These are phyloP conservation scores for Nansenia antarctica DNA, from an alignment of 2,113 vertebrate genomes.

Conservation along the genomic window DNA sequence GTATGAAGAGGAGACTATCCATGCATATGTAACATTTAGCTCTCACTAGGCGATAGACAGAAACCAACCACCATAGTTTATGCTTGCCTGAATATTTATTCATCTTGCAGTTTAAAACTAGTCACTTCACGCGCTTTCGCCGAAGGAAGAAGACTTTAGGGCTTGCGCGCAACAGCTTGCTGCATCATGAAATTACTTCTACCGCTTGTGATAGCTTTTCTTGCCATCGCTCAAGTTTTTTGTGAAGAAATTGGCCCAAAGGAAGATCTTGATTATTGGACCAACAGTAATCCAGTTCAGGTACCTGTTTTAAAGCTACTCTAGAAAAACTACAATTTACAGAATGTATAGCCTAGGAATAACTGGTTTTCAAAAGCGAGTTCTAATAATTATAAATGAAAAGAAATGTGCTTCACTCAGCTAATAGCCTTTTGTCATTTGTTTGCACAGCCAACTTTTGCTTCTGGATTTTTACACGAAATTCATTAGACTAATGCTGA, in stretches of 20 bases:
- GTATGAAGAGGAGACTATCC: conserved; percentile 50
- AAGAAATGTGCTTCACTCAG: not conserved
- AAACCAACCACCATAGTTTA: not conserved
- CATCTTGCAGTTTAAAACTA: not conserved
- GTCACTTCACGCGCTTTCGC: not conserved
- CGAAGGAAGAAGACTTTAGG: not conserved
- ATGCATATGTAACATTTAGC: conserved; percentile 32
- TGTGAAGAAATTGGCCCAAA: conserved; percentile 77
- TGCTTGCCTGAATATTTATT: not conserved
- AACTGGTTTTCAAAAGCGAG: no score
- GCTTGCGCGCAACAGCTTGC: conserved; percentile 24
- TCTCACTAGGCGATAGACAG: not conserved
- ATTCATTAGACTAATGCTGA: not conserved
- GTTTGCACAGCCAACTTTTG: not conserved
- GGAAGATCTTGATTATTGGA: conserved; percentile 86
- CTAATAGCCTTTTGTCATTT: not conserved
- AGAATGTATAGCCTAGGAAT: no score
- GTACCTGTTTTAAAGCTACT: conserved; percentile 67
- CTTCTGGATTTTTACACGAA: not conserved
- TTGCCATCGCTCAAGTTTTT: conserved; percentile 77
- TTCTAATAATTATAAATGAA: no score
- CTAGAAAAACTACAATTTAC: no score
- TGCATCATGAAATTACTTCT: conserved; percentile 83
- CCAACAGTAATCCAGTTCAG: conserved; percentile 78
- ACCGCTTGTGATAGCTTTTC: conserved; percentile 75